Evolutionary conservation across 2,888 invertebrate genomes (phyloP).

Genomic region (Leucoptera coffeella): DNA sequence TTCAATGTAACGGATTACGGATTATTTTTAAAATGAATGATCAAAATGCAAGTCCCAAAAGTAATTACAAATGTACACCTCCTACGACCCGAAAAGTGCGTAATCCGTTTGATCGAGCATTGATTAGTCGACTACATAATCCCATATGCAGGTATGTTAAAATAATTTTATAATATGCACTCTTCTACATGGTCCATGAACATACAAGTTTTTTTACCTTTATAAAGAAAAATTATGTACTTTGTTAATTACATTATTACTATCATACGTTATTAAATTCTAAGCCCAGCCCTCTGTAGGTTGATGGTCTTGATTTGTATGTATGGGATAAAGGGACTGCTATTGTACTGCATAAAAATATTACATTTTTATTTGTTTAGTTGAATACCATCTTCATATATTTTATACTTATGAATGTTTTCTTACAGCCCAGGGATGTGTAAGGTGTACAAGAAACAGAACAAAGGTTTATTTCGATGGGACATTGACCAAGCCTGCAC

Average conservation of each 20-base stretch:
- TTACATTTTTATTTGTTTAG: slow-evolving; percentile 3
- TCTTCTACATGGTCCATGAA: background rate
- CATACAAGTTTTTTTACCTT: no score
- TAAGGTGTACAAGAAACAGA: slow-evolving; percentile 39
- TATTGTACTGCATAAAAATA: no score
- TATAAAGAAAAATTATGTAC: no score
- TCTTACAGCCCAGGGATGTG: slow-evolving; percentile 51
- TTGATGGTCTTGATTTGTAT: no score
- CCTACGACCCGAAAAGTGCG: slow-evolving; percentile 41
- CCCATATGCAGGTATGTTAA: slow-evolving; percentile 60
- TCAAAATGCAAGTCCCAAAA: slow-evolving; percentile 23
- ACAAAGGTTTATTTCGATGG: slow-evolving; percentile 45
- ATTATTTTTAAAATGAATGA: slow-evolving; percentile 39
- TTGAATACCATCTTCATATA: background rate
- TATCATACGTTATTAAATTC: slow-evolving; percentile 6
- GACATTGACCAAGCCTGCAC: slow-evolving; percentile 64
- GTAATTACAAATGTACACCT: slow-evolving; percentile 28
- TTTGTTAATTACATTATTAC: slow-evolving; percentile 1
- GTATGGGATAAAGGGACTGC: no score
- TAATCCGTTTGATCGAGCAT: slow-evolving; percentile 64
- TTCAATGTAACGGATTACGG: no score
- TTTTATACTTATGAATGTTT: no score
- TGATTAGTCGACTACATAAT: slow-evolving; percentile 59
- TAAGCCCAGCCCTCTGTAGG: no score
- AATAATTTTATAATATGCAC: slow-evolving; percentile 3